Evolutionary conservation across 2,113 vertebrate species (phyloP).

Genomic region (Vidua macroura): DNA sequence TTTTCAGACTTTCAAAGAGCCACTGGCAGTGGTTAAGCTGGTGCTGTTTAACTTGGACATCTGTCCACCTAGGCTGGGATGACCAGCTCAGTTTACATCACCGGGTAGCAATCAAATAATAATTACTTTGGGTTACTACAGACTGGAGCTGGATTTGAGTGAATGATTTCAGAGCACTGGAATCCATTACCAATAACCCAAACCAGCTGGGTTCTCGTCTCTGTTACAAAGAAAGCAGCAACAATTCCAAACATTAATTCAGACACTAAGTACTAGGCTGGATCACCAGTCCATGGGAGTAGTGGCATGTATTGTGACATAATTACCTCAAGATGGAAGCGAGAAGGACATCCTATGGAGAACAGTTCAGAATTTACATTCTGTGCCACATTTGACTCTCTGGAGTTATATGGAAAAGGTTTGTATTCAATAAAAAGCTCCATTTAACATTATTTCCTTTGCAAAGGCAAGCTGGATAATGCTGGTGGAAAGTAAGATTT

Average conservation of each 20-base stretch:
- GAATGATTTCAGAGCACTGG: conserved; percentile 60
- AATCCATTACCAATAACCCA: conserved; percentile 65
- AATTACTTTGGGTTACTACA: conserved; percentile 55
- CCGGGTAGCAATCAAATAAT: conserved; percentile 47
- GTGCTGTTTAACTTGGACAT: conserved; percentile 59
- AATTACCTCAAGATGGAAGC: conserved; percentile 59
- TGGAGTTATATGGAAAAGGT: conserved; percentile 53
- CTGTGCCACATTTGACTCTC: conserved; percentile 64
- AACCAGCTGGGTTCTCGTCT: conserved; percentile 58
- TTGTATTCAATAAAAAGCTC: conserved; percentile 72
- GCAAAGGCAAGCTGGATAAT: conserved; percentile 54
- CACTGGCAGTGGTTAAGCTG: conserved; percentile 38
- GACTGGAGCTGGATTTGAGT: conserved; percentile 37
- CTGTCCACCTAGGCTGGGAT: conserved; percentile 35
- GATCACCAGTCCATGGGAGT: conserved; percentile 34
- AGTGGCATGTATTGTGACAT: conserved; percentile 9
- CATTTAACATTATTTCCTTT: conserved; percentile 68
- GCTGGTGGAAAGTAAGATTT: conserved; percentile 42
- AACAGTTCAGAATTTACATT: conserved; percentile 41
- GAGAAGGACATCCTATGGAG: conserved; percentile 29
- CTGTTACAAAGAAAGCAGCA: conserved; percentile 60
- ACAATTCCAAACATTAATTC: conserved; percentile 54
- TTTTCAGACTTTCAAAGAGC: not conserved
- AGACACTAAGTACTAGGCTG: conserved; percentile 33
- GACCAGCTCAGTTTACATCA: conserved; percentile 62